Base-by-base conservation (phyloP, 2,888 invertebrate species). In the Bombylius discolor region DNA sequence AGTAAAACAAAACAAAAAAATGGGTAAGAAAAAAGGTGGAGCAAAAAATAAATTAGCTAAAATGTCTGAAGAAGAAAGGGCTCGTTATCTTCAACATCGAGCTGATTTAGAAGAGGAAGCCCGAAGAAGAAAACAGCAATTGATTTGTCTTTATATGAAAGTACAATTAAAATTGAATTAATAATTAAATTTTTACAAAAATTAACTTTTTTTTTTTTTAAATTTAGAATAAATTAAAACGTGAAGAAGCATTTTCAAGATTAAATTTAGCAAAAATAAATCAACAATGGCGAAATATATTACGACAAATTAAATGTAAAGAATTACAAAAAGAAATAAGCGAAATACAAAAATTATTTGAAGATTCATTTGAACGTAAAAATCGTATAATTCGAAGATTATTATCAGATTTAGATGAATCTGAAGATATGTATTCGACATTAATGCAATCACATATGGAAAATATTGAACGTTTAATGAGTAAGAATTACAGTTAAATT, bases 41-140 rank as follows among this genome's bases (percentile, higher is more conserved):
- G 82, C 81, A 46, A 82, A 71, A 53, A 82, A 84, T 67, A 88
- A 88, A 69, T 71, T 90, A 65, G 85, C 89, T 31, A 82, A 84
- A 64, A 90, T 91, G 90, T 86, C 84, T 0, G 90, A 90, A 60
- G 90, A 90, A 68, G 89, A 91, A 68, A 78, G 87, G 4, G 82
- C 84, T 0, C 76, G 89, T 55, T 91, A 89, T 71, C 74, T 90
- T 52, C 89, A 90, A 68, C 87, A 87, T 67, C 80, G 86, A 33
- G 88, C 89, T 1, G 90, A 90, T 62, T 74, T 87, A 42, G 90
- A 90, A 68, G 85, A 90, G 66, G 91, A 91, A 68, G 85, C 87
- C 0, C 78, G 84, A 46, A 75, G 88, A 13, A 79, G 90, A 60
- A 89, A 90, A 67, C 82, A 88, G 65, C 89, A 90, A 66, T 77